Evolutionary conservation across 2,888 invertebrate genomes (phyloP).

Genomic region (Flexamia atlantica): DNA sequence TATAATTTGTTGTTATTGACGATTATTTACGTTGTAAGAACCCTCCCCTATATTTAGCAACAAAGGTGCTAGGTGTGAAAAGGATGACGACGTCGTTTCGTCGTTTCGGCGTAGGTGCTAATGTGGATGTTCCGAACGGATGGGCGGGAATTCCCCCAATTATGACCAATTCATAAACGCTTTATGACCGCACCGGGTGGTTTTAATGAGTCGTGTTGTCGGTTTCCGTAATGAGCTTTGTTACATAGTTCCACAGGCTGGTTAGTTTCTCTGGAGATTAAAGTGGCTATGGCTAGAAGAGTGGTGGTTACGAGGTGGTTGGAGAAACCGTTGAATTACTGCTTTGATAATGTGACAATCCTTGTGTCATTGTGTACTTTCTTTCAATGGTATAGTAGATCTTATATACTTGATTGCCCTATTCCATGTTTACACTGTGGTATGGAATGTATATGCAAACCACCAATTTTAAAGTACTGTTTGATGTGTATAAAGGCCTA

Average conservation of each 20-base stretch:
- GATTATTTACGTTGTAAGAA: too few species aligned
- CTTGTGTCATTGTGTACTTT: too few species aligned
- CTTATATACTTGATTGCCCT: too few species aligned
- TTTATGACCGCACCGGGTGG: slow-evolving; percentile 13
- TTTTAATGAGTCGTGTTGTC: neutral
- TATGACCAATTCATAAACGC: slow-evolving; percentile 29
- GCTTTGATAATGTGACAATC: too few species aligned
- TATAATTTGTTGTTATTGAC: too few species aligned
- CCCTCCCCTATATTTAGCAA: neutral
- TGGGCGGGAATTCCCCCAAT: neutral
- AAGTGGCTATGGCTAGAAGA: neutral
- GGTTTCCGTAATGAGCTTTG: slow-evolving; percentile 6
- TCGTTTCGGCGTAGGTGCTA: slow-evolving; percentile 30
- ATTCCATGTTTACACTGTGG: too few species aligned
- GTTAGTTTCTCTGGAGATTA: slow-evolving; percentile 13
- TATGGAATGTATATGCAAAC: too few species aligned
- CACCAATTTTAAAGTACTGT: too few species aligned
- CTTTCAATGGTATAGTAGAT: too few species aligned
- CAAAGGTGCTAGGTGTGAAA: slow-evolving; percentile 26
- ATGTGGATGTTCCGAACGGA: neutral
- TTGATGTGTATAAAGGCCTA: too few species aligned
- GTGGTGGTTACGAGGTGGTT: neutral
- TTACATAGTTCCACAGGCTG: neutral
- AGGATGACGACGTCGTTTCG: slow-evolving; percentile 12
- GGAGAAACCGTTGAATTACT: too few species aligned